Percentiles rank a stretch among this genome's conserved stretches.
phyloP scores from a whole-genome alignment of 2,888 invertebrate genomes.

The Neria commutata region DNA sequence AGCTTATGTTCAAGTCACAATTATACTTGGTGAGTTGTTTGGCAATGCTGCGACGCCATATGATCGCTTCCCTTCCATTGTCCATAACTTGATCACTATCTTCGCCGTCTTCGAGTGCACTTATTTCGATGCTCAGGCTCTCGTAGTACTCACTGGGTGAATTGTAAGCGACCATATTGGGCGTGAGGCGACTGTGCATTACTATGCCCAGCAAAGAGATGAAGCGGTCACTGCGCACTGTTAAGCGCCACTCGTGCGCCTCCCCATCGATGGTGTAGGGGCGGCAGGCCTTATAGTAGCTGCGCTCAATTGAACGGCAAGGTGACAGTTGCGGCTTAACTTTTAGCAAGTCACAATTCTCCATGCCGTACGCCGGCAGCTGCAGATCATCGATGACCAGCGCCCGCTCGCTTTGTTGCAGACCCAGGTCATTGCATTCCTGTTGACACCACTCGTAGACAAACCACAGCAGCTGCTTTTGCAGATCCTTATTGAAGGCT shows the following conservation, averaged over 20 bases:
- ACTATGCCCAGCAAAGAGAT: slow-evolving; percentile 55
- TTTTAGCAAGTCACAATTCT: slow-evolving; percentile 10
- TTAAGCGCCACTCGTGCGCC: slow-evolving; percentile 46
- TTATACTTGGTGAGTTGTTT: slow-evolving; percentile 55
- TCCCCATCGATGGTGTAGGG: slow-evolving; percentile 54
- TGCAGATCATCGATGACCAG: slow-evolving; percentile 44
- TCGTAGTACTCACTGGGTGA: slow-evolving; percentile 50
- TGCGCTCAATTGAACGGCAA: slow-evolving; percentile 47
- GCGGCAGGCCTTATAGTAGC: slow-evolving; percentile 58
- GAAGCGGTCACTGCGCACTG: slow-evolving; percentile 51
- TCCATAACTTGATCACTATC: background rate
- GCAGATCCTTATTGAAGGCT: slow-evolving; percentile 44
- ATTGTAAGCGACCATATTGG: slow-evolving; percentile 38
- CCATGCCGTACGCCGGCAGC: slow-evolving; percentile 26
- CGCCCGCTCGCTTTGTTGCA: slow-evolving; percentile 45
- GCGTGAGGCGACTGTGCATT: slow-evolving; percentile 57
- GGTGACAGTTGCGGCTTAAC: slow-evolving; percentile 14
- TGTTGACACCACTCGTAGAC: slow-evolving; percentile 59
- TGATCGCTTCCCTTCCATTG: background rate
- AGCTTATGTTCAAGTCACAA: slow-evolving; percentile 55
- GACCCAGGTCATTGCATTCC: slow-evolving; percentile 49
- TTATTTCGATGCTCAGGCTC: slow-evolving; percentile 50
- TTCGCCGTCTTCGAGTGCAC: slow-evolving; percentile 13
- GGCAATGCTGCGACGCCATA: slow-evolving; percentile 48
- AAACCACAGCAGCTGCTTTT: slow-evolving; percentile 53